Base-by-base conservation (phyloP, 2,888 invertebrate species). In the Pemphredon lugubris region DNA sequence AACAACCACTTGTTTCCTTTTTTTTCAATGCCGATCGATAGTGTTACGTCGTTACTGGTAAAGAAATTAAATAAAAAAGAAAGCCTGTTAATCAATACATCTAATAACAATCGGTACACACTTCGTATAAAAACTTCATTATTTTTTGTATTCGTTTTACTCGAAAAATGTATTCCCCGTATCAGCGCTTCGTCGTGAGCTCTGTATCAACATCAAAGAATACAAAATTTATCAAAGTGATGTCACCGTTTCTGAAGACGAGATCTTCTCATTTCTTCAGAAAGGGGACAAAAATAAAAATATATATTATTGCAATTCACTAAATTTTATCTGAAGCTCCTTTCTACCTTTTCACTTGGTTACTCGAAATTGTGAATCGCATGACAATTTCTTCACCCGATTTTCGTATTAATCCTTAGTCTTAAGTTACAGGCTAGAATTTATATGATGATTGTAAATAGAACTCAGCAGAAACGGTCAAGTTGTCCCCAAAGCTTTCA, bases 171-270 rank as follows among this genome's bases (percentile, higher is more conserved):
- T 78, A 67, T 61, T 37, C 23, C n/a, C 59, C 44, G 65, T 65
- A 60, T 54, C 72, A 61, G 71, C 61, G 73, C 59, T 66, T 73
- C 32, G 14, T 69, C 65, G 45, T 53, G 64, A 73, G 67, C 64
- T 70, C 70, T 68, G 69, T 75, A 54, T 26, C n/a, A 79, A 73
- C 63, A 75, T 73, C 45, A 60, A 75, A 73, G 65, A 65, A 70
- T 78, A 60, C 64, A 70, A 73, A 66, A 73, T 73, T 60, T 26
- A 7, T 70, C 40, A 60, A 69, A 64, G 64, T 64, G 64, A 70
- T 63, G 65, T 60, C 60, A 53, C 63, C 45, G 18, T 61, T 58
- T 61, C 68, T 63, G 68, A 63, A 69, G 71, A 68, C n/a, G 42
- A 55, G 44, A 50, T 23, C 51, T 47, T 37, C 14, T 23, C 34